Conservation (phyloP, 2,797 vertebrate genomes). For the Lacerta bilineata region DNA sequence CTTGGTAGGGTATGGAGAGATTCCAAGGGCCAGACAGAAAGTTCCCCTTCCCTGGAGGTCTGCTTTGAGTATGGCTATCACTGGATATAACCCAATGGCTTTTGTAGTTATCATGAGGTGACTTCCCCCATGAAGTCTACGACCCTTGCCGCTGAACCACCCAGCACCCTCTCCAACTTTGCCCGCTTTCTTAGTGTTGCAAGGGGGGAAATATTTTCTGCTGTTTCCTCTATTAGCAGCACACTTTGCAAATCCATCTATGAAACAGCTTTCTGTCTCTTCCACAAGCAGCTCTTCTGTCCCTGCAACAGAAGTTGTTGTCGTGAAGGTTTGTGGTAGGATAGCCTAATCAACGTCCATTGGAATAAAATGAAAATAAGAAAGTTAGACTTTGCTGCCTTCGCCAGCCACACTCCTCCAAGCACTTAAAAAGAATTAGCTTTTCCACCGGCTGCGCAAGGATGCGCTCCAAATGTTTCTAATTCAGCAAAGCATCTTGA, state of each 20-base stretch:
- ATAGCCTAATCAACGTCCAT: slow-evolving; percentile 74
- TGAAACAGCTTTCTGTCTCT: slow-evolving; percentile 72
- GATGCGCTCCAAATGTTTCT: slow-evolving; percentile 80
- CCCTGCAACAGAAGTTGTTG: slow-evolving; percentile 71
- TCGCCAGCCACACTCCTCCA: slow-evolving; percentile 50
- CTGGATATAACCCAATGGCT: too few species aligned
- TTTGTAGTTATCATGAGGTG: background rate
- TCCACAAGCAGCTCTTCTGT: slow-evolving; percentile 75
- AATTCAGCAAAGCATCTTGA: slow-evolving; percentile 82
- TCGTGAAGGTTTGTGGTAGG: slow-evolving; percentile 76
- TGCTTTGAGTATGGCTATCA: too few species aligned
- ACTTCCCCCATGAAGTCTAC: background rate
- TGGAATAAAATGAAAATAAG: slow-evolving; percentile 70
- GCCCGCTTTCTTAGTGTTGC: slow-evolving; percentile 54
- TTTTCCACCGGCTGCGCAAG: slow-evolving; percentile 71
- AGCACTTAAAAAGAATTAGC: slow-evolving; percentile 63
- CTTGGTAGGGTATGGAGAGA: too few species aligned
- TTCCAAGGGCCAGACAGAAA: too few species aligned
- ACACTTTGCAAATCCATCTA: slow-evolving; percentile 62
- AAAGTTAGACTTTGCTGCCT: slow-evolving; percentile 54
- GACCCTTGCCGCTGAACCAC: background rate
- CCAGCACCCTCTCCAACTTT: background rate
- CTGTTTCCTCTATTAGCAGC: slow-evolving; percentile 74
- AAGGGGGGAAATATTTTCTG: slow-evolving; percentile 53
- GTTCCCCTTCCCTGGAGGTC: too few species aligned